Percentiles rank a stretch among this genome's conserved stretches.
These are phyloP conservation scores for Chrysolina haemoptera DNA, from an alignment of 2,888 invertebrate species.

Conservation along the genomic window DNA sequence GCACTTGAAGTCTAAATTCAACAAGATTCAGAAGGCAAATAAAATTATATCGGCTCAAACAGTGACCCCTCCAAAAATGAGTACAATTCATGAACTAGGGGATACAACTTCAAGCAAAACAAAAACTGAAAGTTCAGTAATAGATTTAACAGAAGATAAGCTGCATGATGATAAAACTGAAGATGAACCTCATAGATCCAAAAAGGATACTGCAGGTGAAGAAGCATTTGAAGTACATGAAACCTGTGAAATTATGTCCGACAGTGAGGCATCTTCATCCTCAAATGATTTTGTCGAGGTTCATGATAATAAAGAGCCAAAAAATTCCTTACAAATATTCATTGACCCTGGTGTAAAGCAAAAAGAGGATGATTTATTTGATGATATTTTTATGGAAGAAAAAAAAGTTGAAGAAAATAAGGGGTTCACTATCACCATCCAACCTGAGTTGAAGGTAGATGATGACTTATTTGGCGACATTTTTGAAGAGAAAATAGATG, in stretches of 20 bases:
- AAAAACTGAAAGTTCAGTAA: neutral
- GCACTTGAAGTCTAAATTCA: slow-evolving; percentile 23
- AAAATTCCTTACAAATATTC: slow-evolving; percentile 60
- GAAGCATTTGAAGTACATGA: neutral
- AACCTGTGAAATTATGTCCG: slow-evolving; percentile 52
- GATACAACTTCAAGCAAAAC: neutral
- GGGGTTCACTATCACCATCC: slow-evolving; percentile 66
- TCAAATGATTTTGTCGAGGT: slow-evolving; percentile 37
- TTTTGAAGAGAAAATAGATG: slow-evolving; percentile 22
- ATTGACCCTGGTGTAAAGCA: slow-evolving; percentile 70
- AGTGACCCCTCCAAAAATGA: neutral
- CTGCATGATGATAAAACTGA: slow-evolving; percentile 11
- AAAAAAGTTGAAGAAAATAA: slow-evolving; percentile 26
- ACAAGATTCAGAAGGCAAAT: slow-evolving; percentile 22
- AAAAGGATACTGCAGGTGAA: slow-evolving; percentile 1
- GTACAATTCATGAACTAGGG: slow-evolving; percentile 3
- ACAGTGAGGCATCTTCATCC: slow-evolving; percentile 51
- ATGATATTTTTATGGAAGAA: slow-evolving; percentile 75
- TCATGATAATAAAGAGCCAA: neutral
- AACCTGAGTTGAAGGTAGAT: slow-evolving; percentile 69
- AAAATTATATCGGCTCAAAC: slow-evolving; percentile 5
- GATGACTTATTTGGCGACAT: slow-evolving; percentile 75
- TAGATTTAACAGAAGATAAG: slow-evolving; percentile 21
- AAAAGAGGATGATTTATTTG: slow-evolving; percentile 77
- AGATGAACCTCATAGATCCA: slow-evolving; percentile 10